Conservation (phyloP, 2,888 invertebrate genomes). For the Dryomyza anilis region DNA sequence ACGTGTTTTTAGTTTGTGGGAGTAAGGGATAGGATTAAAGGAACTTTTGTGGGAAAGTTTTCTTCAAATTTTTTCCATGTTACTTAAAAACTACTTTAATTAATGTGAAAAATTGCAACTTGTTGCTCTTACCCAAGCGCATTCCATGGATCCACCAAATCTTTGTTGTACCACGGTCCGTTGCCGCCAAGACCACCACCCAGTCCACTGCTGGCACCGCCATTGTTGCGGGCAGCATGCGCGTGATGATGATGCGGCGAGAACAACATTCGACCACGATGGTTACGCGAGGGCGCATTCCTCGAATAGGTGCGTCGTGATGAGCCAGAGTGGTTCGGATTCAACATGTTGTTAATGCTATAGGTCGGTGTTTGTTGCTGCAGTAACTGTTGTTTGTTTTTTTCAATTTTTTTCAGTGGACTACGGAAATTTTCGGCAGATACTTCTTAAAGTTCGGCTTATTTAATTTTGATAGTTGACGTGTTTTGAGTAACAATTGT, state of each 20-base stretch:
- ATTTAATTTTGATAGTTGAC: not conserved
- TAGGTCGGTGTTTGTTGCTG: not conserved
- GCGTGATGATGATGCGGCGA: constrained; percentile 52
- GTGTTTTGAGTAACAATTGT: not conserved
- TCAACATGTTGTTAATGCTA: constrained; percentile 42
- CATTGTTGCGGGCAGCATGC: constrained; percentile 18
- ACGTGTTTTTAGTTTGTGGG: constrained; percentile 20
- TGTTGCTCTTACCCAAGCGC: constrained; percentile 58
- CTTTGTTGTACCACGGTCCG: constrained; percentile 37
- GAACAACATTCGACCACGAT: constrained; percentile 57
- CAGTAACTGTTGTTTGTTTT: not conserved
- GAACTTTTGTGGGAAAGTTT: not conserved
- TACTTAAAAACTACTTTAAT: constrained; percentile 5
- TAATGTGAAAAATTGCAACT: constrained; percentile 38
- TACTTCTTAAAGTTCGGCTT: not conserved
- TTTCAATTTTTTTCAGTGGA: not conserved
- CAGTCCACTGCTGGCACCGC: constrained; percentile 21
- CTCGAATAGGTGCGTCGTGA: constrained; percentile 59
- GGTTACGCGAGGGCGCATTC: constrained; percentile 54
- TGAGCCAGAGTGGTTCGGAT: constrained; percentile 57
- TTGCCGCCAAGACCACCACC: constrained; percentile 29
- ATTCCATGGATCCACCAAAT: constrained; percentile 48
- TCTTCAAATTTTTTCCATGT: not conserved
- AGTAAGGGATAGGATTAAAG: constrained; percentile 1
- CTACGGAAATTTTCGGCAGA: not conserved